These are phyloP conservation scores for Papilio polyxenes DNA, from an alignment of 1,140 invertebrate species.

Conservation along the genomic window DNA sequence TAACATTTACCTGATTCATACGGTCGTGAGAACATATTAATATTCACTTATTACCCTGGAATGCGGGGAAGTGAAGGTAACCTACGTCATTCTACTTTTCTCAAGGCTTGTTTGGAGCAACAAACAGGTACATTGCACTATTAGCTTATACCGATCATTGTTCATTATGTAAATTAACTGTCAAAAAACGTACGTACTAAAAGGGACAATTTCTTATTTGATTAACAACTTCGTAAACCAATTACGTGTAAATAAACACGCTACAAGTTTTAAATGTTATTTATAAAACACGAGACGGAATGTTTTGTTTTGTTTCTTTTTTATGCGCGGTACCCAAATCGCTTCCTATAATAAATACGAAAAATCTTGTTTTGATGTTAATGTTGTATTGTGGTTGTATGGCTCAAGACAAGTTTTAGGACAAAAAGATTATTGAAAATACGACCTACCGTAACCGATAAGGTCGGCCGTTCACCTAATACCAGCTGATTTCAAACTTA, in stretches of 20 bases:
- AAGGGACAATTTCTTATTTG: conserved; percentile 7
- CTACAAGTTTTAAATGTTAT: conserved; percentile 12
- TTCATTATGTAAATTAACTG: conserved; percentile 5
- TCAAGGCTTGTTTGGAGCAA: conserved; percentile 16
- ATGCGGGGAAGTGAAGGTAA: conserved; percentile 9
- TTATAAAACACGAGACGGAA: conserved; percentile 16
- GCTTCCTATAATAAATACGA: conserved; percentile 25
- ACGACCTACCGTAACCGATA: conserved; percentile 25
- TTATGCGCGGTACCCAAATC: not conserved
- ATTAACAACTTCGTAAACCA: conserved; percentile 16
- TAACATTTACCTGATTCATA: not conserved
- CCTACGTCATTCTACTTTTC: not conserved
- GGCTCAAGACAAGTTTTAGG: conserved; percentile 27
- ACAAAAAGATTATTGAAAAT: conserved; percentile 20
- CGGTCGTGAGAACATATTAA: conserved; percentile 15
- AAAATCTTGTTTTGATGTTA: conserved; percentile 24
- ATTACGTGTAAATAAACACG: not conserved
- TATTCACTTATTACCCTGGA: conserved; percentile 8
- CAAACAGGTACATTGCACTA: conserved; percentile 1
- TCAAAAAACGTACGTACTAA: not conserved
- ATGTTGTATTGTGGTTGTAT: conserved; percentile 9
- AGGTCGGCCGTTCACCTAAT: conserved; percentile 30
- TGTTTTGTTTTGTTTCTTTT: conserved; percentile 16
- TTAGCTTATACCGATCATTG: not conserved
- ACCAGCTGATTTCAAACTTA: conserved; percentile 26